Percentiles rank a stretch among this genome's conserved stretches.
Evolutionary conservation across 2,888 invertebrate genomes (phyloP).

Genomic region (Malachius bipustulatus): DNA sequence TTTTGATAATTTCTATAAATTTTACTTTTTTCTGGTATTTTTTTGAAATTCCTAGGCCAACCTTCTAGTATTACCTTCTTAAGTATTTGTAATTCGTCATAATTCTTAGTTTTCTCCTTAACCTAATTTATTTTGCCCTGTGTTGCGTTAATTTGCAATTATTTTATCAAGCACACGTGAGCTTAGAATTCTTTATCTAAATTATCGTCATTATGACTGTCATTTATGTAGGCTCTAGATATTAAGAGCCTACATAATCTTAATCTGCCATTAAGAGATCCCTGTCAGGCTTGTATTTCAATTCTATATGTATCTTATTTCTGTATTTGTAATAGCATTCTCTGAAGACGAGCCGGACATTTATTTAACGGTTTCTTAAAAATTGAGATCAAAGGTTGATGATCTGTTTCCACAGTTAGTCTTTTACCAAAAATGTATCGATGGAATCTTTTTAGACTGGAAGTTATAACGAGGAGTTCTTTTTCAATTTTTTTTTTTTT

Average conservation of each 20-base stretch:
- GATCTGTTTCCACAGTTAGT: constrained; percentile 24
- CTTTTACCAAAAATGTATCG: constrained; percentile 25
- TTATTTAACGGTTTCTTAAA: constrained; percentile 4
- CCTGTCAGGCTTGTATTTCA: constrained; percentile 16
- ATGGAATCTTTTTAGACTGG: constrained; percentile 24
- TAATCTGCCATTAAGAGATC: constrained; percentile 16
- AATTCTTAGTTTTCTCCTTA: not conserved
- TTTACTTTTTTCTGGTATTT: constrained; percentile 2
- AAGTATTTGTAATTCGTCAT: not conserved
- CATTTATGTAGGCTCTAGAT: constrained; percentile 11
- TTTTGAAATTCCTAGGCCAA: constrained; percentile 12
- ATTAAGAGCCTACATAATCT: too few species aligned
- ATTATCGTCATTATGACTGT: constrained; percentile 10
- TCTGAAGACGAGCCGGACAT: constrained; percentile 15
- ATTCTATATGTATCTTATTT: constrained; percentile 8
- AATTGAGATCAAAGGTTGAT: constrained; percentile 28
- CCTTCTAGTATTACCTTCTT: constrained; percentile 6
- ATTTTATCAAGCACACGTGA: not conserved
- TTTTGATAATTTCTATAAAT: constrained; percentile 8
- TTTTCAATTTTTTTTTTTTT: constrained; percentile 23
- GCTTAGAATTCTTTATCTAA: constrained; percentile 9
- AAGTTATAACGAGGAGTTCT: constrained; percentile 25
- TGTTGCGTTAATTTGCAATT: constrained; percentile 2
- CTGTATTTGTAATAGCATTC: constrained; percentile 12
- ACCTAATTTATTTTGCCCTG: not conserved